Base-by-base conservation (phyloP, 1,140 invertebrate species). In the Cheumatopsyche charites region DNA sequence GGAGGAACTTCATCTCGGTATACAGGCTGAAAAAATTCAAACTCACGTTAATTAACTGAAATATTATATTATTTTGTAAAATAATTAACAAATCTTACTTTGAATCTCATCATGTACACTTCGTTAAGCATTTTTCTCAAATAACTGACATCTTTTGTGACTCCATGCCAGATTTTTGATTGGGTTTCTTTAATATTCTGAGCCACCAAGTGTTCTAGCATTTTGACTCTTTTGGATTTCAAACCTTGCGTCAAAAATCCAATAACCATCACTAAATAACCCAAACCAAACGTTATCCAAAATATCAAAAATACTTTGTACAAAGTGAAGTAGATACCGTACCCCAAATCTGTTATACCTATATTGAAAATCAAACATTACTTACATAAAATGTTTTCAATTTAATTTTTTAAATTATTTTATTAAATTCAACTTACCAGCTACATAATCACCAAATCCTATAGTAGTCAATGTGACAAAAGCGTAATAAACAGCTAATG, bases 391-490 rank as follows among this genome's bases (percentile, higher is more conserved):
- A 7, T 7, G 26, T 13, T 12, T 41, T 41, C 6, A 63, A 29
- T 41, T 9, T 36, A 9, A 26, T 26, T 19, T 25, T 62, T 6
- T 62, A n/a, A 11, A 26, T n/a, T n/a, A n/a, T 62, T 62, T 36
- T 36, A 9, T 36, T 36, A 36, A 36, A 36, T 36, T 36, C 4
- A 43, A 55, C 2, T 72, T 78, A 84, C 83, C 83, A 76, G 95
- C 94, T 15, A 97, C 95, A 77, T 90, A 92, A 83, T 98, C 95
- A 41, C 95, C 96, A 80, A 97, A 98, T 19, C 96, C 96, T 77
- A 97, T 97, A 7, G 96, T 98, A 0, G 94, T 94, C 1, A 97
- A 86, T 0, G 94, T 95, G 25, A 97, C 92, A 80, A 96, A 97
- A 13, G 93, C 92, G 77, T 94, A 98, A 80, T 98, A 98, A 43